Conservation (phyloP, 2,888 invertebrate species). For the Bunonema sp. region DNA sequence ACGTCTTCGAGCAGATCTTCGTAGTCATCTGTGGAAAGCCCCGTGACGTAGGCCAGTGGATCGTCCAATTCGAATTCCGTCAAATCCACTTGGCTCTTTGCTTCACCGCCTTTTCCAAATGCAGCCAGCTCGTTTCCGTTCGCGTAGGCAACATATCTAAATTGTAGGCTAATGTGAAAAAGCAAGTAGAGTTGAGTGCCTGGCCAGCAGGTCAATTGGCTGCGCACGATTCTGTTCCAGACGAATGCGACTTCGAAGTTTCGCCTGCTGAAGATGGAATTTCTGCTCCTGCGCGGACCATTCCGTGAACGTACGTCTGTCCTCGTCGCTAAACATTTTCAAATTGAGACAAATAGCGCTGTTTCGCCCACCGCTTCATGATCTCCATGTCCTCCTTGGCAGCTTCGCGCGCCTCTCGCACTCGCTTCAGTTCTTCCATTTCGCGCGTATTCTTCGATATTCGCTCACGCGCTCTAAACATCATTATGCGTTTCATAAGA, state of each 20-base stretch:
- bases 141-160: conserved; percentile 21
- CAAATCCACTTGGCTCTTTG: conserved; percentile 2
- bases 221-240: conserved; percentile 92
- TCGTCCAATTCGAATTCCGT: conserved; percentile 86
- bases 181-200: conserved; percentile 58
- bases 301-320: conserved; percentile 74
- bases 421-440: conserved; percentile 83
- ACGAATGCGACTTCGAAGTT: conserved; percentile 76
- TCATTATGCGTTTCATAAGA: neutral
- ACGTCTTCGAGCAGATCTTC: conserved; percentile 93
- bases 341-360: no score
- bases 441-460: conserved; percentile 54
- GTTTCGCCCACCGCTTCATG: conserved; percentile 68
- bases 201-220: conserved; percentile 87
- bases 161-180: neutral
- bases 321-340: no score
- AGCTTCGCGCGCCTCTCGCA: conserved; percentile 50
- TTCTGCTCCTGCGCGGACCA: conserved; percentile 92
- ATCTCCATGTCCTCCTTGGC: conserved; percentile 46
- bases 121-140: conserved; percentile 4
- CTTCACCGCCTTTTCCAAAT: neutral
- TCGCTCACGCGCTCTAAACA: conserved; percentile 16
- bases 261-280: conserved; percentile 89
- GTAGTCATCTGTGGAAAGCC: conserved; percentile 70
- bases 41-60: conserved; percentile 78